Percentiles rank a stretch among this genome's conserved stretches.
Evolutionary conservation across 1,140 invertebrate genomes (phyloP).

Genomic region (Cyphomyrmex costatus): DNA sequence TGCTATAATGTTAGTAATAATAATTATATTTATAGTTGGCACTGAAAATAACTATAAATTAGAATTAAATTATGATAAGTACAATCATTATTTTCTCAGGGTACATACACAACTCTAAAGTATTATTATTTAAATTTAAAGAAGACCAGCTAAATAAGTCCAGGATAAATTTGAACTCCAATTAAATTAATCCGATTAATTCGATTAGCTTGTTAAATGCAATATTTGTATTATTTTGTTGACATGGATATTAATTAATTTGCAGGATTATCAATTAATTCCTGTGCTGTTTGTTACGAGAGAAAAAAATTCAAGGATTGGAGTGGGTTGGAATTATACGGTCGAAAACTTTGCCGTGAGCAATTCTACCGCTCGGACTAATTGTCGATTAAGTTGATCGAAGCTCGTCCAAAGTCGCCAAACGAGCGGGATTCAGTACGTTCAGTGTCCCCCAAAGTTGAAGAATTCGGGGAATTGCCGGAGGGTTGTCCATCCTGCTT

Average conservation of each 20-base stretch:
- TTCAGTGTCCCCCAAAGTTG: constrained; percentile 20
- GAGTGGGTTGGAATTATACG: background rate
- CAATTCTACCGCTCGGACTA: background rate
- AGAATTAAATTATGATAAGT: no score
- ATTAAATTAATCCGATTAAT: background rate
- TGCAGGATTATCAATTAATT: background rate
- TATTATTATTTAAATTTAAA: background rate
- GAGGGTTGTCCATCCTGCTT: background rate
- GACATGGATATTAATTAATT: background rate
- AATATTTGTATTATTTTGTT: background rate
- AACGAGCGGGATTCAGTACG: constrained; percentile 21
- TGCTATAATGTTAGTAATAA: no score
- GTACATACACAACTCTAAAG: no score
- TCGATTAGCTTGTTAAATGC: background rate
- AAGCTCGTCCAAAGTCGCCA: constrained; percentile 13
- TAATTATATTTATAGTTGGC: no score
- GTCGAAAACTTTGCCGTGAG: constrained; percentile 5
- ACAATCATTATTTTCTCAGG: no score
- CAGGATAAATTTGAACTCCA: background rate
- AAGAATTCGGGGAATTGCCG: constrained; percentile 31
- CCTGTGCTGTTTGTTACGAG: no score
- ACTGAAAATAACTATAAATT: no score
- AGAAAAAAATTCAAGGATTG: background rate
- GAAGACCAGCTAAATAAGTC: background rate
- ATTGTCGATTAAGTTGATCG: constrained; percentile 25